Conservation (phyloP, 2,113 vertebrate genomes). For the Ameiurus melas region DNA sequence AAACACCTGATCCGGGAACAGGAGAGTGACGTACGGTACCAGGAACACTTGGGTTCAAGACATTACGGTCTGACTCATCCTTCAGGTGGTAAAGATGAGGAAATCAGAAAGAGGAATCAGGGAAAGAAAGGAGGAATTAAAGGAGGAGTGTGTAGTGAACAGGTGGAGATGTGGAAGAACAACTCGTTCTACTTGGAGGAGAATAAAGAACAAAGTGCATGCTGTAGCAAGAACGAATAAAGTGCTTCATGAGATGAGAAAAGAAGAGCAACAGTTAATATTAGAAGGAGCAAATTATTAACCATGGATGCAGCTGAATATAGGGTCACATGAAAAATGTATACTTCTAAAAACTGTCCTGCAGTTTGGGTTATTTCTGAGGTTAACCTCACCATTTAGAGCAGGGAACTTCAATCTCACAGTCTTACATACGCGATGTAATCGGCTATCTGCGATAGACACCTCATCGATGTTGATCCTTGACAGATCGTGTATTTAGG, state of each 20-base stretch:
- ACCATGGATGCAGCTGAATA: not conserved
- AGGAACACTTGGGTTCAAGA: not conserved
- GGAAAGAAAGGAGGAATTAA: slow-evolving; percentile 54
- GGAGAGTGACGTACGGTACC: not conserved
- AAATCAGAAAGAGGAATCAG: not conserved
- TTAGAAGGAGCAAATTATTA: not conserved
- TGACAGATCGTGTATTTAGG: not conserved
- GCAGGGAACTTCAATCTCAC: not conserved
- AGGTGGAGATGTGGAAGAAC: slow-evolving; percentile 26
- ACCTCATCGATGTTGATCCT: not conserved
- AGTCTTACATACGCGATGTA: not conserved
- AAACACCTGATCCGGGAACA: not conserved
- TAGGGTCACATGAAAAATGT: not conserved
- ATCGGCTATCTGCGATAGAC: not conserved
- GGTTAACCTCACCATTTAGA: not conserved
- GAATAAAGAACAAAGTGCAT: slow-evolving; percentile 32
- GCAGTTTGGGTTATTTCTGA: not conserved
- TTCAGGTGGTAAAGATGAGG: not conserved
- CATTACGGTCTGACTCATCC: not conserved
- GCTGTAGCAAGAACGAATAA: not conserved
- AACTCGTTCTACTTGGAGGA: slow-evolving; percentile 43
- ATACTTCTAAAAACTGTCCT: not conserved
- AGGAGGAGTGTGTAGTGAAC: slow-evolving; percentile 36
- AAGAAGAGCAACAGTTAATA: not conserved
- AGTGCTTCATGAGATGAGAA: slow-evolving; percentile 20